These are phyloP conservation scores for Archips xylosteana DNA, from an alignment of 2,888 invertebrate genomes.

Conservation along the genomic window DNA sequence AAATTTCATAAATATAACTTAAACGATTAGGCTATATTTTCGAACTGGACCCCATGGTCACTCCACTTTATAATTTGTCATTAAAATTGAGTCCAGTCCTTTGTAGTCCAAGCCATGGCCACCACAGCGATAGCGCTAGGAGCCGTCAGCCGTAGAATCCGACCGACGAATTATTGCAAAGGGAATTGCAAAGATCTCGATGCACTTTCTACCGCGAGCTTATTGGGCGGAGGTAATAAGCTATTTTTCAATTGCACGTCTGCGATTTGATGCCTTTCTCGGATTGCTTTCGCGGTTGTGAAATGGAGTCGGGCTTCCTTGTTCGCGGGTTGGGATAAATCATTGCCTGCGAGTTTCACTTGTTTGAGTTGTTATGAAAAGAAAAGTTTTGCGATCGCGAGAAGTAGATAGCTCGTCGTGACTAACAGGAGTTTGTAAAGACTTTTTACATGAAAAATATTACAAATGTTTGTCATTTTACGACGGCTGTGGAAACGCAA, in stretches of 20 bases:
- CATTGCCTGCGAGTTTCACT: conserved; percentile 38
- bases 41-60: no score
- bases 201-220: conserved; percentile 66
- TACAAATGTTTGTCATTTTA: no score
- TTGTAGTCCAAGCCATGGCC: conserved; percentile 46
- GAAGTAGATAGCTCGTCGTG: neutral
- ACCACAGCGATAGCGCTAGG: conserved; percentile 51
- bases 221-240: conserved; percentile 62
- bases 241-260: conserved; percentile 66
- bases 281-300: conserved; percentile 51
- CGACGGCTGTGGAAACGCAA: no score
- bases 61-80: neutral
- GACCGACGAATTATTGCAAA: conserved; percentile 63
- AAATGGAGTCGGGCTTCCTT: conserved; percentile 47
- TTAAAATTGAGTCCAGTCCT: conserved; percentile 5
- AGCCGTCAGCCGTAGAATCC: conserved; percentile 56
- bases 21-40: no score
- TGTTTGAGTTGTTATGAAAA: conserved; percentile 2
- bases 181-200: conserved; percentile 64
- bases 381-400: neutral
- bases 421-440: neutral
- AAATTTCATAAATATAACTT: no score
- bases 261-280: conserved; percentile 55
- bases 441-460: no score
- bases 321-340: conserved; percentile 42